Base-by-base conservation (phyloP, 1,140 invertebrate species). In the Formica selysi region DNA sequence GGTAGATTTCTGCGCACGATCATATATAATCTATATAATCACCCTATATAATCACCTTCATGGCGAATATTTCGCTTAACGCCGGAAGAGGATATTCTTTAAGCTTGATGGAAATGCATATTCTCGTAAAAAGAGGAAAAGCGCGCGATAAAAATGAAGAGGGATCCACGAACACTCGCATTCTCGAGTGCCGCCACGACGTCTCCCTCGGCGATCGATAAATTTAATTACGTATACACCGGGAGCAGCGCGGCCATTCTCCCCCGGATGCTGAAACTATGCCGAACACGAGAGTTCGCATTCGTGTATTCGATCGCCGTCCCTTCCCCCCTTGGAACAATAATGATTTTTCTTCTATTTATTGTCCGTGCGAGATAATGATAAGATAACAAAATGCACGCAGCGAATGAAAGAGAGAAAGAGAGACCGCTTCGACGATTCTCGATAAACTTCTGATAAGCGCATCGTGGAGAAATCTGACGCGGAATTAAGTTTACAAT, bases 321-420 rank as follows among this genome's bases (percentile, higher is more conserved):
- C 2, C 36, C 44, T 3, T 7, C 16, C 1, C 16, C 16, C 16
- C 32, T 38, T 19, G 22, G 70, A 38, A n/a, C 64, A 51, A 76
- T 57, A 57, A 80, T 57, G 70, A 79, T 36, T 70, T 61, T 59
- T 59, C n/a, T 10, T 59, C 59, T 61, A 57, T 51, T 67, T 54
- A 62, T 51, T 67, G 41, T 65, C 41, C 29, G 26, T 0, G 13
- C 8, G 4, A 41, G 59, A 76, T 81, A 65, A 89, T 44, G 87
- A 89, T 87, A 89, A 89, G 88, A 89, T 89, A 89, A 86, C 38
- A 26, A 68, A 73, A 74, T 11, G 54, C 64, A 36, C 38, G 51
- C 6, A 19, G 22, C 13, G 13, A 16, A 8, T 13, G 16, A 19
- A 11, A 44, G 41, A 68, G n/a, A 51, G 48, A 64, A 13, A 22